Conservation (phyloP, 2,113 vertebrate genomes). For the Myrmecophaga tridactyla region DNA sequence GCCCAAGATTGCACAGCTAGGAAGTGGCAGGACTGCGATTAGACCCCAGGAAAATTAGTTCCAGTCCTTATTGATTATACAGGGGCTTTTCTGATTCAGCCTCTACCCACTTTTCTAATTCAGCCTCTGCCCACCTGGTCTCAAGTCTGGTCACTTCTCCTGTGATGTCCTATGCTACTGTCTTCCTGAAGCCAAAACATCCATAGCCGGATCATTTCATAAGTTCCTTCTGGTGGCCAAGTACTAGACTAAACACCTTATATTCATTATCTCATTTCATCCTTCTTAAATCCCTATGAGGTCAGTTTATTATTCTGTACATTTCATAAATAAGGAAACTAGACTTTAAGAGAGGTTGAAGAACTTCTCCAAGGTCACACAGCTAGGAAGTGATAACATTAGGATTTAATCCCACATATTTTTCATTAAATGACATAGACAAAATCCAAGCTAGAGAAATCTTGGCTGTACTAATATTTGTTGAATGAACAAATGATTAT, state of each 20-base stretch:
- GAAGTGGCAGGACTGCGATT: not conserved
- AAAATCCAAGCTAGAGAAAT: not conserved
- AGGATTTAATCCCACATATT: not conserved
- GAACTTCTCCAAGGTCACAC: not conserved
- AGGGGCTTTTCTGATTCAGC: not conserved
- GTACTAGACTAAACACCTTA: not conserved
- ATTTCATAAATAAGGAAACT: not conserved
- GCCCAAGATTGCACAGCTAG: not conserved
- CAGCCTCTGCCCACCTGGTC: not conserved
- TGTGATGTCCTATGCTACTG: not conserved
- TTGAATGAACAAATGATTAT: not conserved
- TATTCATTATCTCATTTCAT: not conserved
- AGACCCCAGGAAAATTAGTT: not conserved
- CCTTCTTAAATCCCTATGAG: not conserved
- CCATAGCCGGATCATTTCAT: not conserved
- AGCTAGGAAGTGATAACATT: not conserved
- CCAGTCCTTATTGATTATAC: not conserved
- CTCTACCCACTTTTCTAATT: not conserved
- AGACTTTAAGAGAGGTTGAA: not conserved
- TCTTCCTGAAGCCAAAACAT: not conserved
- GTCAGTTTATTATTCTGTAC: not conserved
- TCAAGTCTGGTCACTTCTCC: not conserved
- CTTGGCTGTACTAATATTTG: not conserved
- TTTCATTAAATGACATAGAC: not conserved
- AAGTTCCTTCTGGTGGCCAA: not conserved